These are phyloP conservation scores for Drosophila gaucha DNA, from an alignment of 2,888 invertebrate genomes.

Conservation along the genomic window DNA sequence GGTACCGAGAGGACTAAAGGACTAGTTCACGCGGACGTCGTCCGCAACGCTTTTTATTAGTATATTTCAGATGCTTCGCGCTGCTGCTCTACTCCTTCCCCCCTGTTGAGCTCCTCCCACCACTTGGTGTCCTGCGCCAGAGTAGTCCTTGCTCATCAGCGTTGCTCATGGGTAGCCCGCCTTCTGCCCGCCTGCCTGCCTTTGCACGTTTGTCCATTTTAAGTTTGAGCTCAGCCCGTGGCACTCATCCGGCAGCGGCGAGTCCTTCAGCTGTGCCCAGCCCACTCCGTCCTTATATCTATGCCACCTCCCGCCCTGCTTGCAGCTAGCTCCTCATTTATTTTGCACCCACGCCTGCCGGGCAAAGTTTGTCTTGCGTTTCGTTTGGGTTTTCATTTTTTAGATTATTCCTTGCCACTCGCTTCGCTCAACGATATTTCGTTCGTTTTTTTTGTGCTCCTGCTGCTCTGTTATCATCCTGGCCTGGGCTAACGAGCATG, in stretches of 20 bases:
- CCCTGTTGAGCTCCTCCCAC: too few relatives aligned
- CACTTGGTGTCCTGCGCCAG: constrained; percentile 12
- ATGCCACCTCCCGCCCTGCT: not conserved
- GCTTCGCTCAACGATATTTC: constrained; percentile 60
- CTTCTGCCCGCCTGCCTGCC: constrained; percentile 29
- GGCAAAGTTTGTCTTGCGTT: constrained; percentile 81
- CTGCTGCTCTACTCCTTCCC: constrained; percentile 21
- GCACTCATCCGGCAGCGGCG: constrained; percentile 76
- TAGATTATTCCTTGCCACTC: constrained; percentile 75
- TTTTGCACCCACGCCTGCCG: constrained; percentile 79
- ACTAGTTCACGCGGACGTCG: constrained; percentile 73
- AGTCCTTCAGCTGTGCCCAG: constrained; percentile 67
- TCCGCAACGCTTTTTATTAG: constrained; percentile 68
- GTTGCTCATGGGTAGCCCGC: constrained; percentile 38
- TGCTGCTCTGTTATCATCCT: constrained; percentile 43
- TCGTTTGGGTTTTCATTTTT: constrained; percentile 81
- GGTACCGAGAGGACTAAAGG: constrained; percentile 52
- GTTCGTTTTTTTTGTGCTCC: constrained; percentile 23
- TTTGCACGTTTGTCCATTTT: constrained; percentile 80
- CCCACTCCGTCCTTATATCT: not conserved
- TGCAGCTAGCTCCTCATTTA: constrained; percentile 64
- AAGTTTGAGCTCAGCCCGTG: constrained; percentile 82
- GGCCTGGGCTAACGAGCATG: constrained; percentile 75
- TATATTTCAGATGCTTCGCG: constrained; percentile 56
- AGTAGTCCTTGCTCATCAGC: constrained; percentile 77